These are phyloP conservation scores for Tanytarsus gracilentus DNA, from an alignment of 2,888 invertebrate genomes.

Conservation along the genomic window DNA sequence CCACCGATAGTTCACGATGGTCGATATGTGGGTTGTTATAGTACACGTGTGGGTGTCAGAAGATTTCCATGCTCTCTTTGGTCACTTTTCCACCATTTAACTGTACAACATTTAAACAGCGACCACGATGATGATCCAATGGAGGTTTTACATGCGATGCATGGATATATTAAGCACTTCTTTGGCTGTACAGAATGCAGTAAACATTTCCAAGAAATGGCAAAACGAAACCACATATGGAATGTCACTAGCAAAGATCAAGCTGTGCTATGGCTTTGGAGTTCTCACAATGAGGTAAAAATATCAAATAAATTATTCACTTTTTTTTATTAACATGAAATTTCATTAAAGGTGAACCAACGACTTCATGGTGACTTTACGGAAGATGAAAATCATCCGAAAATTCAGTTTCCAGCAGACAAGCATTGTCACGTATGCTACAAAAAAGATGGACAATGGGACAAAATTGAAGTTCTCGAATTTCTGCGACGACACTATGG, in stretches of 20 bases:
- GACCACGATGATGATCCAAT: constrained; percentile 49
- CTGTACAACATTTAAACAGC: constrained; percentile 59
- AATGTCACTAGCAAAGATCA: constrained; percentile 63
- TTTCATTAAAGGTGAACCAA: constrained; percentile 69
- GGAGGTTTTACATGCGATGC: constrained; percentile 70
- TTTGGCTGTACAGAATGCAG: constrained; percentile 91
- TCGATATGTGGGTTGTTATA: constrained; percentile 73
- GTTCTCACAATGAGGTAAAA: constrained; percentile 67
- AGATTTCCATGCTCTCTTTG: constrained; percentile 94
- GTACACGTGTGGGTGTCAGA: constrained; percentile 62
- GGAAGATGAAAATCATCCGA: constrained; percentile 85
- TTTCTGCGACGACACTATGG: constrained; percentile 41
- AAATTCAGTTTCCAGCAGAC: constrained; percentile 75
- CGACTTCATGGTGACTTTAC: constrained; percentile 75
- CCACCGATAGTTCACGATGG: constrained; percentile 46
- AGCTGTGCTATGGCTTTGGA: constrained; percentile 87
- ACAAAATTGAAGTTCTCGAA: constrained; percentile 37
- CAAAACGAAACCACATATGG: constrained; percentile 57
- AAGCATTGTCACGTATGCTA: constrained; percentile 58
- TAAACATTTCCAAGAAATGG: constrained; percentile 82
- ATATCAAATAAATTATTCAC: neutral
- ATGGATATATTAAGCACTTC: constrained; percentile 81
- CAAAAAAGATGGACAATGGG: constrained; percentile 35
- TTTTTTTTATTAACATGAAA: neutral
- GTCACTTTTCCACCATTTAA: constrained; percentile 87